These are phyloP conservation scores for Clepsis dumicolana DNA, from an alignment of 2,888 invertebrate species.

Conservation along the genomic window DNA sequence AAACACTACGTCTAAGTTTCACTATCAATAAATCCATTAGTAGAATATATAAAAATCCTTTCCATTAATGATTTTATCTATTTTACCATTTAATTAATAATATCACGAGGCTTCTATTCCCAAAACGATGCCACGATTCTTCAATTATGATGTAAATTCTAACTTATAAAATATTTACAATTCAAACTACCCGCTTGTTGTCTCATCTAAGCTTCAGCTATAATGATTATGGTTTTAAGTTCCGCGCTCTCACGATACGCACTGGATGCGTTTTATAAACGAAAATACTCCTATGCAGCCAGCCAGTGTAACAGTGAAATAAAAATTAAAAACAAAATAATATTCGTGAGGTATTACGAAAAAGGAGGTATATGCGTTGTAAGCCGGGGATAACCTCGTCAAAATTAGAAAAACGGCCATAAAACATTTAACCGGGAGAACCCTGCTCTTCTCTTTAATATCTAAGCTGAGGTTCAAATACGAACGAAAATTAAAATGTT, in stretches of 20 bases:
- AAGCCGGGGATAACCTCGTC: constrained; percentile 56
- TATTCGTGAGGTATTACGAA: constrained; percentile 81
- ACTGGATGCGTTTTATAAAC: constrained; percentile 53
- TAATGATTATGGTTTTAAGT: constrained; percentile 58
- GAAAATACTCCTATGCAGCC: constrained; percentile 55
- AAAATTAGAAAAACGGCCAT: constrained; percentile 45
- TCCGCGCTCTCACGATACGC: constrained; percentile 54
- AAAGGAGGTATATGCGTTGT: constrained; percentile 74
- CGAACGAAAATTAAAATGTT: constrained; percentile 58
- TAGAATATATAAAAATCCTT: constrained; percentile 86
- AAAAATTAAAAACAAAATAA: constrained; percentile 82
- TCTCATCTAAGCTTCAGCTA: constrained; percentile 76
- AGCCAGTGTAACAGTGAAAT: constrained; percentile 76
- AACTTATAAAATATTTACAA: constrained; percentile 82
- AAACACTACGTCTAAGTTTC: constrained; percentile 80
- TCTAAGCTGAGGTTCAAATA: constrained; percentile 64
- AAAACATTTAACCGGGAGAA: constrained; percentile 51
- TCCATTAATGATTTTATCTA: constrained; percentile 85
- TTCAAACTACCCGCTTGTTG: constrained; percentile 82
- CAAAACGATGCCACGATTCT: constrained; percentile 79
- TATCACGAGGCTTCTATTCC: constrained; percentile 83
- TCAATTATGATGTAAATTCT: constrained; percentile 69
- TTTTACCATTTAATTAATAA: constrained; percentile 83
- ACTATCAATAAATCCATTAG: constrained; percentile 84
- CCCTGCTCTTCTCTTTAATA: constrained; percentile 53